A percentile compares a stretch with the other conserved stretches of the same genome.
These are phyloP conservation scores for Manis pentadactyla DNA, from an alignment of 2,797 vertebrate genomes.

Conservation along the genomic window DNA sequence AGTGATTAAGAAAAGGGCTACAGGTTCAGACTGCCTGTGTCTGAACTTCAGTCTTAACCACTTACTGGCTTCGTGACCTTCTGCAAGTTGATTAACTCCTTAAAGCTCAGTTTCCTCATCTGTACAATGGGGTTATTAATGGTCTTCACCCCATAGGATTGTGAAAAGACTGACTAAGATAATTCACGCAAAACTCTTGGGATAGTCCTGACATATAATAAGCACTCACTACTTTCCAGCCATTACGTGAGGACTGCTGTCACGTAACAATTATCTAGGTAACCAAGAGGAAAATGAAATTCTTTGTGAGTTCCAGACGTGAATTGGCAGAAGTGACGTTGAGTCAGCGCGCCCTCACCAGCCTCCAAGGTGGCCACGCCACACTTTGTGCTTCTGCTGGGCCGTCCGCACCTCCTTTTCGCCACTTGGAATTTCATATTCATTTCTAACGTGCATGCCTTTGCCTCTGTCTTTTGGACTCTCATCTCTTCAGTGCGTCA, in stretches of 20 bases:
- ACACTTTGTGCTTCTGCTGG: not conserved
- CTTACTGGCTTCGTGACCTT: not conserved
- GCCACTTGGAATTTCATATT: not conserved
- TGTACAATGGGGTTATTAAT: not conserved
- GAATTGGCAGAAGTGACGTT: not conserved
- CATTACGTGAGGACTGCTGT: not conserved
- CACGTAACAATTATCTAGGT: not conserved
- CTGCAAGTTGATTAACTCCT: not conserved
- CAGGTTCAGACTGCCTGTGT: not conserved
- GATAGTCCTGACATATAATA: not conserved
- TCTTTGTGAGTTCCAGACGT: not conserved
- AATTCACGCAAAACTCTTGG: not conserved
- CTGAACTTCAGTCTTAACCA: not conserved
- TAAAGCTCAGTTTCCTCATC: constrained; percentile 20
- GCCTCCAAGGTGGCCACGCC: not conserved
- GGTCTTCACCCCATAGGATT: not conserved
- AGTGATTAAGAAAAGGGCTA: not conserved
- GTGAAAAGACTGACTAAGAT: not conserved
- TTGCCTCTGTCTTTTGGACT: not conserved
- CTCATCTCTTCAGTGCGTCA: no score
- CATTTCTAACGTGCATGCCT: not conserved
- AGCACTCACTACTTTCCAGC: not conserved
- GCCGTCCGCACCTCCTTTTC: not conserved
- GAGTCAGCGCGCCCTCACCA: not conserved
- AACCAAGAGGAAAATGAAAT: not conserved